Evolutionary conservation across 23 tunicate species (phyloP).

Genomic region (Trididemnum miniatum): DNA sequence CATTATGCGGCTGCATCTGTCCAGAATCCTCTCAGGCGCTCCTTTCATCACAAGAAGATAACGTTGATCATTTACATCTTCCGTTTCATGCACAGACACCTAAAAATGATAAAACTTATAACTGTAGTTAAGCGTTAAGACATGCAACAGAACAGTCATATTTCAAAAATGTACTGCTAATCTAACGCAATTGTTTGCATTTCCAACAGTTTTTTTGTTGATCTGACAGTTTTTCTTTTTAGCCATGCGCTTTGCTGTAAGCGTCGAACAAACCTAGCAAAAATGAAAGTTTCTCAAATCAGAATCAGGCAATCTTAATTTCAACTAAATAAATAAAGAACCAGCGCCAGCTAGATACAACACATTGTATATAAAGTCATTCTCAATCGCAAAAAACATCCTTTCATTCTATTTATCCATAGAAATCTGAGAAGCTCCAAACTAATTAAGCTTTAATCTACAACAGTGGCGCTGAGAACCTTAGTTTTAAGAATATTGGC

Average conservation of each 20-base stretch:
- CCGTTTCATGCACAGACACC: constrained; percentile 79
- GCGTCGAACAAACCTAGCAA: constrained; percentile 81
- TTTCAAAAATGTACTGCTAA: not conserved
- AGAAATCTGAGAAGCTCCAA: no score
- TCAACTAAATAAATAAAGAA: no score
- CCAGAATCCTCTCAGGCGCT: constrained; percentile 72
- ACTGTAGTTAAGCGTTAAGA: no score
- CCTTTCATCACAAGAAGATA: constrained; percentile 86
- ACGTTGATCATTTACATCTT: constrained; percentile 52
- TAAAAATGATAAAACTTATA: not conserved
- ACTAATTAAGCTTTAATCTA: not conserved
- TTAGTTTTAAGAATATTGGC: no score
- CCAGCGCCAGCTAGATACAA: not conserved
- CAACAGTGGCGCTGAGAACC: no score
- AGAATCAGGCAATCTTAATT: no score
- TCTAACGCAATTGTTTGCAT: not conserved
- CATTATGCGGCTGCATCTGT: constrained; percentile 58
- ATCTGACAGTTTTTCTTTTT: constrained; percentile 93
- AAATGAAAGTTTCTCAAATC: not conserved
- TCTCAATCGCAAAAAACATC: not conserved
- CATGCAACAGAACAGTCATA: no score
- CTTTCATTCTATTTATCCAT: not conserved
- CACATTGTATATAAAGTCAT: not conserved
- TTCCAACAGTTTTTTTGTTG: constrained; percentile 98
- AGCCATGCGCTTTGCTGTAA: constrained; percentile 99